A percentile compares a stretch with the other conserved stretches of the same genome.
These are phyloP conservation scores for Augochlora pura DNA, from an alignment of 1,140 invertebrate species.

Conservation along the genomic window DNA sequence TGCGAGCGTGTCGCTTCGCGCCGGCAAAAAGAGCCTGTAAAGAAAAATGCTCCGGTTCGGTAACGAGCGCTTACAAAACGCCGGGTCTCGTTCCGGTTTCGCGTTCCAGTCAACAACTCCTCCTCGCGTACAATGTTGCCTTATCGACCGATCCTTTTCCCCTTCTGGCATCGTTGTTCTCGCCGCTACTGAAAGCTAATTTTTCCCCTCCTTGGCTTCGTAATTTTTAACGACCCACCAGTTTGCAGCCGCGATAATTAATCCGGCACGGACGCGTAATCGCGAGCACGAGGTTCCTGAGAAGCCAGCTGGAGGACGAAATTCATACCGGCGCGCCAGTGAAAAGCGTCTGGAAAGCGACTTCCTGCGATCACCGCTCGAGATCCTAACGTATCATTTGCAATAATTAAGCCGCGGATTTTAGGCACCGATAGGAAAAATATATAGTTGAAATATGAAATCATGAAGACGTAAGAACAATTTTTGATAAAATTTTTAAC, in stretches of 20 bases:
- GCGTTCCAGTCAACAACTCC: not conserved
- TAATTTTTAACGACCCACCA: conserved; percentile 1
- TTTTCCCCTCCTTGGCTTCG: not conserved
- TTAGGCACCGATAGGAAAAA: too few species aligned
- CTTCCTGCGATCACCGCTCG: too few species aligned
- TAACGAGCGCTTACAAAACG: conserved; percentile 3
- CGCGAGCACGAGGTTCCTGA: not conserved
- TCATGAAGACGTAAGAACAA: too few species aligned
- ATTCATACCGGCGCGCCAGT: not conserved
- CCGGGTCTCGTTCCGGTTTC: not conserved
- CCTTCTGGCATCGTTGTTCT: not conserved
- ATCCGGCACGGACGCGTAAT: not conserved
- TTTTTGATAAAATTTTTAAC: too few species aligned
- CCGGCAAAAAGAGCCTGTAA: not conserved
- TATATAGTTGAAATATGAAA: too few species aligned
- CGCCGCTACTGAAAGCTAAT: not conserved
- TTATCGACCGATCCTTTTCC: conserved; percentile 1
- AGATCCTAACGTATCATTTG: too few species aligned
- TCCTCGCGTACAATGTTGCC: not conserved
- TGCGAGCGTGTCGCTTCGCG: too few species aligned
- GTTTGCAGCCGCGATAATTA: not conserved
- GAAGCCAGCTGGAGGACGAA: not conserved
- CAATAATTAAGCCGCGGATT: too few species aligned
- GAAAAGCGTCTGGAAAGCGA: too few species aligned
- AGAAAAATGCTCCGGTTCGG: not conserved